Evolutionary conservation across 1,140 invertebrate species (phyloP).

Genomic region (Calephelis nemesis): DNA sequence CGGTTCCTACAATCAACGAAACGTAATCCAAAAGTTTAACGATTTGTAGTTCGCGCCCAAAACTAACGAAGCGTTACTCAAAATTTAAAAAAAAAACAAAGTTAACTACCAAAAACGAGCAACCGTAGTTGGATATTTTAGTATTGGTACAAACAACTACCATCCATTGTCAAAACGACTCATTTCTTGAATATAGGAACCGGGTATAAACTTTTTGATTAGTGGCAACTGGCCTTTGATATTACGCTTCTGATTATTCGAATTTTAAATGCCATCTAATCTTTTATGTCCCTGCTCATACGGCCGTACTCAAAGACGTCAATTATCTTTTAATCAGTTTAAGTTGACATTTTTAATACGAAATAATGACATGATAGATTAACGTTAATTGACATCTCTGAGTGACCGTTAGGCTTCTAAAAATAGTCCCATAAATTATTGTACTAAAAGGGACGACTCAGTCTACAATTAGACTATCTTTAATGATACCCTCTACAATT

Average conservation of each 20-base stretch:
- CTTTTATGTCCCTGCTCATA: background rate
- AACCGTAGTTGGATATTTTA: too few relatives aligned
- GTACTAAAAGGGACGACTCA: background rate
- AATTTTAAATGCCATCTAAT: background rate
- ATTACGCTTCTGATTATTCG: slow-evolving; percentile 2
- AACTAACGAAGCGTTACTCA: too few relatives aligned
- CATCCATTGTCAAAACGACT: too few relatives aligned
- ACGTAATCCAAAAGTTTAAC: too few relatives aligned
- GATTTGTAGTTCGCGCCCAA: too few relatives aligned
- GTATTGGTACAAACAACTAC: too few relatives aligned
- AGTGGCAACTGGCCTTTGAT: background rate
- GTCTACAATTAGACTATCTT: background rate
- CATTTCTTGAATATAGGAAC: too few relatives aligned
- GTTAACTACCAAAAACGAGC: too few relatives aligned
- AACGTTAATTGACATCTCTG: background rate
- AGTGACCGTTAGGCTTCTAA: background rate
- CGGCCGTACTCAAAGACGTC: background rate
- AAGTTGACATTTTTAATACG: too few relatives aligned
- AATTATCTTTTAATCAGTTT: background rate
- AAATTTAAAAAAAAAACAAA: too few relatives aligned
- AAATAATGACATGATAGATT: background rate
- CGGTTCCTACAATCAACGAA: too few relatives aligned
- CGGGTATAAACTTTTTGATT: too few relatives aligned
- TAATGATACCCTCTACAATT: slow-evolving; percentile 1
- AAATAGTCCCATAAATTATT: slow-evolving; percentile 9